Percentiles rank a stretch among this genome's conserved stretches.
Evolutionary conservation across 92 coral and sea anemone genomes (phyloP).

Genomic region (Muricea muricata): DNA sequence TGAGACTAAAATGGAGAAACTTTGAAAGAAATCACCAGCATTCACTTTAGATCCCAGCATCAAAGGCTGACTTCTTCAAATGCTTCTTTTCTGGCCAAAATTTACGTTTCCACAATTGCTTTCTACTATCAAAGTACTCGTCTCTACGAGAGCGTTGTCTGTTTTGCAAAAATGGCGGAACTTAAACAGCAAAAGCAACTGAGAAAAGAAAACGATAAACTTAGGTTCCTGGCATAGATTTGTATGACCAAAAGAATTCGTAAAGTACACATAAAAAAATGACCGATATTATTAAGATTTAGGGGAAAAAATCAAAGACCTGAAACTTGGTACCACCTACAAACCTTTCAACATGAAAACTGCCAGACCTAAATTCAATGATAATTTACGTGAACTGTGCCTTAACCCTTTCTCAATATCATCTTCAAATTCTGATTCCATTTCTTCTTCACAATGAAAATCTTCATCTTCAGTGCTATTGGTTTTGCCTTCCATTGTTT

Average conservation of each 20-base stretch:
- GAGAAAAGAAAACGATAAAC: constrained; percentile 54
- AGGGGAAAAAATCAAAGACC: constrained; percentile 28
- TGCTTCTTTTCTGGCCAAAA: constrained; percentile 21
- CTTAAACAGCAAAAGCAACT: constrained; percentile 44
- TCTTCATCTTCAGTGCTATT: no score
- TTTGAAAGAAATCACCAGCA: constrained; percentile 60
- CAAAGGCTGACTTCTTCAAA: constrained; percentile 57
- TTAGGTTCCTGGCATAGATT: constrained; percentile 42
- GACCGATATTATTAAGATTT: no score
- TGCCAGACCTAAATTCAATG: no score
- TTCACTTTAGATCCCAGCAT: constrained; percentile 46
- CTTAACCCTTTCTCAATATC: no score
- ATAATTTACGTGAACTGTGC: no score
- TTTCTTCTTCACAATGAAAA: no score
- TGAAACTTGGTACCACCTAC: no score
- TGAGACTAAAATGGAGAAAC: constrained; percentile 45
- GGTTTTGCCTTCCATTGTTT: no score
- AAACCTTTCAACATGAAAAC: no score
- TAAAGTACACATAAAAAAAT: neutral
- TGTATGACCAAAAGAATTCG: constrained; percentile 9
- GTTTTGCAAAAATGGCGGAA: constrained; percentile 55
- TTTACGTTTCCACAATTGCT: constrained; percentile 47
- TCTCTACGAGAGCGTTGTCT: constrained; percentile 39
- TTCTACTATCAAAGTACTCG: constrained; percentile 13
- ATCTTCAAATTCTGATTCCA: no score